Evolutionary conservation across 2,888 invertebrate species (phyloP), one percentile per base, ranked within the genome.

Genomic region (Ormyrus nitidulus): DNA sequence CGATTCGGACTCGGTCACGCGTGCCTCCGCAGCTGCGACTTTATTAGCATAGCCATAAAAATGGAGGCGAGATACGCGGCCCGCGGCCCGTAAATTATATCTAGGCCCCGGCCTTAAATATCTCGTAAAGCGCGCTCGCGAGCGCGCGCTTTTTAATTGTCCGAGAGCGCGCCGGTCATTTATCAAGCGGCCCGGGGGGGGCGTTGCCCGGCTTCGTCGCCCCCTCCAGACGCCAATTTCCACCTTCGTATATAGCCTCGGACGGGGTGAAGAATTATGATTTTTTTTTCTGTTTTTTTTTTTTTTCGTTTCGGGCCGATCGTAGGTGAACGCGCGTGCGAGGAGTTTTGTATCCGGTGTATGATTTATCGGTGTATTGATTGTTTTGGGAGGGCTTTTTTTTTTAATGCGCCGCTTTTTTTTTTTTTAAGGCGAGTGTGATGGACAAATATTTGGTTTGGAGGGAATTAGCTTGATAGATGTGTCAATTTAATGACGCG

Each of bases 21-120:
- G 88, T 89, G 86, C 85, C 84, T 13, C 69, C 71, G 65, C 78
- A 66, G 78, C 78, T 51, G 77, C 69, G 54, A 86, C 86, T 89
- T 89, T 89, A 90, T 90, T 89, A 89, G 88, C 89, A 89, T 89
- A 88, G 85, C 87, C 88, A 88, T 89, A 90, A 89, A 89, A 89
- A 89, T 88, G 88, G 85, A 85, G 85, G 74, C 70, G 79, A 54
- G 44, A 82, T 81, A 81, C 82, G 81, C 84, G 82, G 1, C 1
- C 19, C 80, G 83, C 34, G 82, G 82, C 84, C 86, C 85, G 85
- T 89, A 88, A 89, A 89, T 89, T 88, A 88, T 85, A 85, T 85
- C 86, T 84, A 85, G 86, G 86, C 86, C 85, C 85, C 85, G 66
- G 54, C 86, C 85, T 87, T 86, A 86, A 88, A 87, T 86, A 87